Percentiles rank a stretch among this genome's conserved stretches.
Conservation (phyloP, 2,888 invertebrate genomes). For the Drosophila imparisetae region DNA sequence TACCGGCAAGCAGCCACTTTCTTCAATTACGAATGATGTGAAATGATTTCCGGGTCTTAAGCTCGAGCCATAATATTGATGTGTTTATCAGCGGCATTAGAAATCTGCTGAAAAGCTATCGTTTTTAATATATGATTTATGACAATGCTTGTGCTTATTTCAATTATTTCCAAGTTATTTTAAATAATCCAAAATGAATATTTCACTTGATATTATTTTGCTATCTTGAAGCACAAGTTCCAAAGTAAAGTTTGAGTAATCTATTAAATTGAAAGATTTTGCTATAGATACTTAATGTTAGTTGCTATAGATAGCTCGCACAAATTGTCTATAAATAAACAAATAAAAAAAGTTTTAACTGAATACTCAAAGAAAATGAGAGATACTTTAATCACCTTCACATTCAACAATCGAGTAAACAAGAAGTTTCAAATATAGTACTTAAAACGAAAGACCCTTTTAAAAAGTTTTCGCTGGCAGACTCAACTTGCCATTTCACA, state of each 20-base stretch:
- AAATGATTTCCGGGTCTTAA: conserved; percentile 43
- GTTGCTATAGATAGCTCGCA: not conserved
- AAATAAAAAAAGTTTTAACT: not conserved
- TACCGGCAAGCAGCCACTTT: conserved; percentile 42
- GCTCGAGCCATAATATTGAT: not conserved
- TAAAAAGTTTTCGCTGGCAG: not conserved
- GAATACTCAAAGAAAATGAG: not conserved
- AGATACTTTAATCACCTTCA: not conserved
- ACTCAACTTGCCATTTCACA: not conserved
- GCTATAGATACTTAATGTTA: not conserved
- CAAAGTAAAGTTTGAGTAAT: not conserved
- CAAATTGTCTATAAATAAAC: not conserved
- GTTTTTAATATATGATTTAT: not conserved
- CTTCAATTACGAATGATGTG: conserved; percentile 6
- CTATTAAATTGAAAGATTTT: not conserved
- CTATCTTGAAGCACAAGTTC: not conserved
- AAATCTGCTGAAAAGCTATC: not conserved
- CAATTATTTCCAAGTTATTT: not conserved
- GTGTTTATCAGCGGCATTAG: not conserved
- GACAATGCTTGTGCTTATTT: not conserved
- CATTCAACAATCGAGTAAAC: not conserved
- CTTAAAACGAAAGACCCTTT: not conserved
- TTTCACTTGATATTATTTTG: not conserved
- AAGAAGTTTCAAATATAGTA: not conserved
- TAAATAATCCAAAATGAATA: not conserved